Evolutionary conservation across 2,113 vertebrate species (phyloP).

Genomic region (Ictalurus punctatus): DNA sequence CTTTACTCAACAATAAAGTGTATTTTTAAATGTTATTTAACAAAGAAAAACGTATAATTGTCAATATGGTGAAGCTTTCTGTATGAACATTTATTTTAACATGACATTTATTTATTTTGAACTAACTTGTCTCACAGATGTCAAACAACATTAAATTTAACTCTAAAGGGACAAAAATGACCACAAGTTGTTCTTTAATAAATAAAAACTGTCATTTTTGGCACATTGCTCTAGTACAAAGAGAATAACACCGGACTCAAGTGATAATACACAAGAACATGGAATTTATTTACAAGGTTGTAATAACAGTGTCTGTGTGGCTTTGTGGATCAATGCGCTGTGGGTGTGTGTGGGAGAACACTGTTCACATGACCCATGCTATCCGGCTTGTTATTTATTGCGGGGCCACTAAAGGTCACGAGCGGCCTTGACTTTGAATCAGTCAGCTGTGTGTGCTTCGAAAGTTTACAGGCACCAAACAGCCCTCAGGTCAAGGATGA

Average conservation of each 20-base stretch:
- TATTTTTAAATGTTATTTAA: neutral
- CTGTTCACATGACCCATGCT: neutral
- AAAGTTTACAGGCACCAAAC: conserved; percentile 1
- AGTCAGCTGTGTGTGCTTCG: neutral
- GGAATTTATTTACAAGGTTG: neutral
- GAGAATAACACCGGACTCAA: neutral
- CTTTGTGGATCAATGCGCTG: conserved; percentile 6
- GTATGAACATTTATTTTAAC: too few species aligned
- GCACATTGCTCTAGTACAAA: neutral
- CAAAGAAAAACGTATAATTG: too few species aligned
- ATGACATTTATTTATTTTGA: too few species aligned
- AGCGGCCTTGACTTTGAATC: neutral
- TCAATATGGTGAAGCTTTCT: too few species aligned
- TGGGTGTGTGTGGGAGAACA: conserved; percentile 11
- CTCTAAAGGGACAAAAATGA: neutral
- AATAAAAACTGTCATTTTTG: neutral
- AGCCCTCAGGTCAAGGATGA: neutral
- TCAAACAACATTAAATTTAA: neutral
- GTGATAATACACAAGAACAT: neutral
- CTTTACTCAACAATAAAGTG: neutral
- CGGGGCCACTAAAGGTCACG: conserved; percentile 34
- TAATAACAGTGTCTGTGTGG: conserved; percentile 22
- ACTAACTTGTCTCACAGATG: neutral
- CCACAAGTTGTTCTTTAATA: neutral
- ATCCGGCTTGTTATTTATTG: neutral